Conservation (phyloP, 2,113 vertebrate species). For the Laterallus jamaicensis region DNA sequence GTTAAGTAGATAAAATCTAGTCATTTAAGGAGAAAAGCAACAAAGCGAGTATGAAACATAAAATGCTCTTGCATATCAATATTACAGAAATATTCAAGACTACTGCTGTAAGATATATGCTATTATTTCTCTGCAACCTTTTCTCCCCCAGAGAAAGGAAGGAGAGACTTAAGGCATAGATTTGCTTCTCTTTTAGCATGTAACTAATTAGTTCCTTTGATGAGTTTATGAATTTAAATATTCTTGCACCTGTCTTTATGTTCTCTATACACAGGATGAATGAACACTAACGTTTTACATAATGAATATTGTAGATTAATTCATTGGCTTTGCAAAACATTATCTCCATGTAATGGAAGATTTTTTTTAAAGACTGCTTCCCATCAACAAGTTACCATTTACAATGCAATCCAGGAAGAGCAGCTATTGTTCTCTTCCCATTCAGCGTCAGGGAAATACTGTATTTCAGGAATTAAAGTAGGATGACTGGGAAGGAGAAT, state of each 20-base stretch:
- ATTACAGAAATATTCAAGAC: background rate
- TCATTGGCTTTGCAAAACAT: constrained; percentile 11
- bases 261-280: background rate
- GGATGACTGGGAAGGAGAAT: background rate
- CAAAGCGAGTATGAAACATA: background rate
- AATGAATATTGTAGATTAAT: background rate
- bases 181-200: background rate
- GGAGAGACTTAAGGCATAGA: background rate
- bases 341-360: background rate
- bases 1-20: background rate
- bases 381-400: background rate
- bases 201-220: constrained; percentile 29
- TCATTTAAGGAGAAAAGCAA: background rate
- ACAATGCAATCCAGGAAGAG: background rate
- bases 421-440: background rate
- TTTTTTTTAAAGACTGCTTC: background rate
- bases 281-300: background rate
- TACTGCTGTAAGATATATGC: background rate
- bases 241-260: constrained; percentile 5
- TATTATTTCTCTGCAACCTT: background rate
- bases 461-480: background rate
- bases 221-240: constrained; percentile 35
- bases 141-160: background rate
- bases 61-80: background rate
- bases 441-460: background rate